Evolutionary conservation across 2,797 vertebrate species (phyloP), one percentile per base, ranked within the genome.

Genomic region (Sebastes matsubarae): DNA sequence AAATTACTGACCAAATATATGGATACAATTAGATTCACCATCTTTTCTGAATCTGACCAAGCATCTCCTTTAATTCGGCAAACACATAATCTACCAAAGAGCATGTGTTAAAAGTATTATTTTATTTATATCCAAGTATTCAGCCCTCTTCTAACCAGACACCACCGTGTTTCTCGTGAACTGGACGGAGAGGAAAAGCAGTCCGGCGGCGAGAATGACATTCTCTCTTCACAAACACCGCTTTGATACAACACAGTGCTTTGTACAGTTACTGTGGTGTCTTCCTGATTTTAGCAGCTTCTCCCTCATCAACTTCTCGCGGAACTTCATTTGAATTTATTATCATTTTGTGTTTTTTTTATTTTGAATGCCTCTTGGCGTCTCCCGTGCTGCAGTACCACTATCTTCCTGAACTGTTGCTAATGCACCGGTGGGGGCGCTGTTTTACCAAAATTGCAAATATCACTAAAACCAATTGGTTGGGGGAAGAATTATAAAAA

Each of bases 271-370:
- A n/a, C 50, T n/a, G 50, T 52, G 2, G 20, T n/a, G 20, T 52
- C 8, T 52, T 52, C 50, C 50, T 52, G 50, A 52, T 52, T 20
- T 52, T n/a, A 52, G 8, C 50, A 52, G 50, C 20, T 52, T n/a
- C 20, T 52, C 42, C 16, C 3, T 50, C 16, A 20, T 50, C 42
- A 50, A 50, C 42, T 50, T 50, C 42, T 50, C 20, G 14, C 2
- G 14, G 50, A 52, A 52, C 50, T n/a, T 52, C 50, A n/a, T 52
- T n/a, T 52, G 18, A n/a, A n/a, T 52, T 52, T n/a, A 52, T 52
- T n/a, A 0, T 52, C 2, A 52, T 52, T 52, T n/a, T 52, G 50
- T 52, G 20, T 0, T 0, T 50, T 20, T 52, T n/a, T 52, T n/a
- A n/a, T 52, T 52, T 52, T 52, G 8, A n/a, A 9, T n/a, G 20